Conservation (phyloP, 2,888 invertebrate species). For the Theodoxus fluviatilis region DNA sequence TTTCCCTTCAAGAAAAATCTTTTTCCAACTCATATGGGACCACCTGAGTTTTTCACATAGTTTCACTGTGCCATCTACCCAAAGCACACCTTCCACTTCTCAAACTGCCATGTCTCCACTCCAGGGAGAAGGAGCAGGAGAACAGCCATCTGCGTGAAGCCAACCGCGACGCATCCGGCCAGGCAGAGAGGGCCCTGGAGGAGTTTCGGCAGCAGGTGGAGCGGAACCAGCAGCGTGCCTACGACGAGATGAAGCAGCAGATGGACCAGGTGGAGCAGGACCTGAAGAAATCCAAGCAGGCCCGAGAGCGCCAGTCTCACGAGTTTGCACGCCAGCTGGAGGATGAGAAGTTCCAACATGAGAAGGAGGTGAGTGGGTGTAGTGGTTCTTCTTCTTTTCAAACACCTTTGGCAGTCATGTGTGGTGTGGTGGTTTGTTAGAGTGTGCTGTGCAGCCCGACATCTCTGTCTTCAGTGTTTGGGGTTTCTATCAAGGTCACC, state of each 20-base stretch:
- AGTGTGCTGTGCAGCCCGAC: no score
- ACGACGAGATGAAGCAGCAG: conserved; percentile 63
- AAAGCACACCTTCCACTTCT: no score
- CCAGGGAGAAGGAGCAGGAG: conserved; percentile 63
- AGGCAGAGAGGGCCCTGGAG: conserved; percentile 57
- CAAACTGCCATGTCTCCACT: no score
- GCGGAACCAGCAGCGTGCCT: conserved; percentile 58
- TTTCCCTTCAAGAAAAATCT: no score
- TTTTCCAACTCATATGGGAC: neutral
- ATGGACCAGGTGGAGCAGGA: conserved; percentile 60
- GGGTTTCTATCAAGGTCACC: no score
- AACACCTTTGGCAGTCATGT: no score
- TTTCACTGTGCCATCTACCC: no score
- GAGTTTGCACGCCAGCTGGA: conserved; percentile 58
- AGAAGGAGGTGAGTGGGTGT: conserved; percentile 49
- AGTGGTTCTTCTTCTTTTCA: neutral
- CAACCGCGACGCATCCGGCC: conserved; percentile 49
- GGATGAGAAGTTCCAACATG: conserved; percentile 51
- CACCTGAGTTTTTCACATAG: no score
- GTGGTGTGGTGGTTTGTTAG: no score
- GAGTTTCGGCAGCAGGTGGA: conserved; percentile 62
- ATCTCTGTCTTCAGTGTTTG: no score
- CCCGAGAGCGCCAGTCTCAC: conserved; percentile 58
- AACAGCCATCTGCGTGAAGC: conserved; percentile 47
- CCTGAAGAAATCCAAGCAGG: conserved; percentile 59